Evolutionary conservation across 2,113 vertebrate species (phyloP).

Genomic region (Anoplopoma fimbria): DNA sequence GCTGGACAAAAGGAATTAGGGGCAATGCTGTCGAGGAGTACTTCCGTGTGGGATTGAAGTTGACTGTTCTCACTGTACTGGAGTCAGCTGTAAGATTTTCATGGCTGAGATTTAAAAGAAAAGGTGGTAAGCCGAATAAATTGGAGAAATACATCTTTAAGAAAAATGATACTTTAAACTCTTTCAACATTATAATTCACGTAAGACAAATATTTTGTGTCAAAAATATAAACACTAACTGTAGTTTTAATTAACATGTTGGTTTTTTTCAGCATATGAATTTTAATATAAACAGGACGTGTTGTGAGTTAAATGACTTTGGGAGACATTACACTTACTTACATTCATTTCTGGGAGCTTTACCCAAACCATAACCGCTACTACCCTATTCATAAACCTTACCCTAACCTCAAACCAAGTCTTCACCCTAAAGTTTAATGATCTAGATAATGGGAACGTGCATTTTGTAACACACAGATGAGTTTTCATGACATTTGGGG

Average conservation of each 20-base stretch:
- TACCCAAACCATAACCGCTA: background rate
- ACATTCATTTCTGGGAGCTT: background rate
- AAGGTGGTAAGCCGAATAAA: background rate
- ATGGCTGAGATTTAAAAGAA: conserved; percentile 5
- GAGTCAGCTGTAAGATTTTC: background rate
- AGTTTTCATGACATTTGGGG: background rate
- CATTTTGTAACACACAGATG: too few species aligned
- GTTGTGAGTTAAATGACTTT: background rate
- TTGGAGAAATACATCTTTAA: background rate
- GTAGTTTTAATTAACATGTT: background rate
- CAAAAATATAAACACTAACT: background rate
- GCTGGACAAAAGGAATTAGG: conserved; percentile 65
- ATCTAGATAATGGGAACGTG: too few species aligned
- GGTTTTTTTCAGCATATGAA: background rate
- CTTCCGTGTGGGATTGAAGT: conserved; percentile 64
- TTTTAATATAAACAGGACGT: background rate
- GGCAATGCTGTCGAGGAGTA: conserved; percentile 32
- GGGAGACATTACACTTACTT: background rate
- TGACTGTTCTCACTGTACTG: background rate
- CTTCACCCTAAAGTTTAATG: background rate
- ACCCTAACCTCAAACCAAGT: background rate
- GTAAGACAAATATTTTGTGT: background rate
- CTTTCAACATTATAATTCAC: background rate
- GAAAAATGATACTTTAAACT: background rate
- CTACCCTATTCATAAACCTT: too few species aligned